Evolutionary conservation across 2,797 vertebrate species (phyloP), one percentile per base, ranked within the genome.

Genomic region (Miichthys miiuy): DNA sequence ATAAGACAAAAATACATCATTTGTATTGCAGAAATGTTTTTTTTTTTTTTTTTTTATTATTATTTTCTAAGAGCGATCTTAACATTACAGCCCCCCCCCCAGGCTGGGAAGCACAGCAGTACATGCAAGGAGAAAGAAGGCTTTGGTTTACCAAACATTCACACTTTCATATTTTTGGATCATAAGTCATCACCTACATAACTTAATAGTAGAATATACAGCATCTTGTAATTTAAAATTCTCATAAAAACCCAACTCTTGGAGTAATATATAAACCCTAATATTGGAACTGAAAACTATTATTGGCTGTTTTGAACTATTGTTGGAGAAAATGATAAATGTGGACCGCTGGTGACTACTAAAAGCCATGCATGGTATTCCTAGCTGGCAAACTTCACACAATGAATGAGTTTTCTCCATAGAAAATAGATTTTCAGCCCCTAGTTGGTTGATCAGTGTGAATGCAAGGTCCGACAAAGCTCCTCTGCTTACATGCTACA

Each of bases 31-130:
- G 5, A 64, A 10, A 21, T 46, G 2, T 20, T 1, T 46, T 51
- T 16, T 56, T 20, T 21, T 7, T 20, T 25, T 51, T 11, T 30
- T 10, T 17, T 5, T 25, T 6, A 0, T 51, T 51, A 30, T 52
- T 74, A 13, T 5, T 51, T 3, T 0, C 6, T 16, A 18, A 18
- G 23, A 48, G 12, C 41, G 30, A 23, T 63, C 34, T 63, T 51
- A 20, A 62, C 11, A 38, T 41, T 5, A 7, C 4, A 8, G 20
- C 54, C 12, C 17, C 41, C 16, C 17, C 42, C 16, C 6, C 18
- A 27, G 38, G 62, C 44, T 61, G 44, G 61, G 17, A 75, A 54
- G 23, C 47, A 46, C n/a, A 34, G 44, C 30, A 27, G n/a, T 27
- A 34, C 23, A 69, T 51, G 18, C 10, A 13, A 56, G 13, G 4